phyloP scores from a whole-genome alignment of 2,113 vertebrate genomes.

The Ahaetulla prasina region DNA sequence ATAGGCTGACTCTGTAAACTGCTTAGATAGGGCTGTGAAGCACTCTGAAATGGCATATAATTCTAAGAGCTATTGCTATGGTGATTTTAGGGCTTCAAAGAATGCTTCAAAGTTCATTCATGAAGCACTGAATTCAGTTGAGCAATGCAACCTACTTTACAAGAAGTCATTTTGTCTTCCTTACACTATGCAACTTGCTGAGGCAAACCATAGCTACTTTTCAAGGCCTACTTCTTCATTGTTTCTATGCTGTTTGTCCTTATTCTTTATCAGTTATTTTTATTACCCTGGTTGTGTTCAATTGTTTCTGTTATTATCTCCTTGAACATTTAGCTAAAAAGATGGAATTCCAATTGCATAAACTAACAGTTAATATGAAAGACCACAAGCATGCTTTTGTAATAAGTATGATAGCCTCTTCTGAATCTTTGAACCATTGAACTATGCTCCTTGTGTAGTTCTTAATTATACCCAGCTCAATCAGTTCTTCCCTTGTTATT shows the following conservation, averaged over 20 bases:
- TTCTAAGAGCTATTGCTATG: too few species aligned
- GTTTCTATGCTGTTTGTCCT: not conserved
- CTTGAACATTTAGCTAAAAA: not conserved
- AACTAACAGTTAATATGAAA: not conserved
- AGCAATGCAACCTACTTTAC: not conserved
- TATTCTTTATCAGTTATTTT: not conserved
- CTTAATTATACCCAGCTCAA: not conserved
- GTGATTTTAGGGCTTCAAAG: not conserved
- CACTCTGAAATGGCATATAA: too few species aligned
- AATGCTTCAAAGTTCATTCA: not conserved
- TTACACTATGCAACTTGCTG: not conserved
- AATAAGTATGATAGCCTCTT: not conserved
- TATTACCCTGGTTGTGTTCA: not conserved
- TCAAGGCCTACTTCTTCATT: not conserved
- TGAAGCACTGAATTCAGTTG: too few species aligned
- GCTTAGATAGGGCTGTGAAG: too few species aligned
- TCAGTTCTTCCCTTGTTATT: not conserved
- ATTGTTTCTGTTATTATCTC: not conserved
- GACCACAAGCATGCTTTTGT: not conserved
- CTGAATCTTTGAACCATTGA: not conserved
- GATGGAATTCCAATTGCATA: not conserved
- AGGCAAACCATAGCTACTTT: not conserved
- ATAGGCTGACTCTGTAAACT: too few species aligned
- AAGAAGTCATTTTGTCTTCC: not conserved
- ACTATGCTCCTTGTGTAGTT: not conserved